Evolutionary conservation across 2,113 vertebrate species (phyloP).

Genomic region (Eulemur rufifrons): DNA sequence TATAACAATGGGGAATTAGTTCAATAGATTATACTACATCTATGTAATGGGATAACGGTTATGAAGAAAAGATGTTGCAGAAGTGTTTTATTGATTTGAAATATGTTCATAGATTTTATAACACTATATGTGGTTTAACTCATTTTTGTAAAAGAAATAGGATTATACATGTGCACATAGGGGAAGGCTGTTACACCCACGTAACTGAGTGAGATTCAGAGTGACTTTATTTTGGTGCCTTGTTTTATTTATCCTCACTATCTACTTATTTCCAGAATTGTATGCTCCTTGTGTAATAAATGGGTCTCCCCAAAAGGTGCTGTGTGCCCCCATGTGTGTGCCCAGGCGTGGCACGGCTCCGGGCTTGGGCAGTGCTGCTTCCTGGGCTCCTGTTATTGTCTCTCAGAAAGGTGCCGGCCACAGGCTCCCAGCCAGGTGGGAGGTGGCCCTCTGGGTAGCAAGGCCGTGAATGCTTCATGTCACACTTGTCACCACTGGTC

Average conservation of each 20-base stretch:
- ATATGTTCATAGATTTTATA: background rate
- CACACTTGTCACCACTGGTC: background rate
- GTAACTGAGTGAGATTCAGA: background rate
- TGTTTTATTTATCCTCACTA: background rate
- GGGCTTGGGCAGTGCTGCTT: background rate
- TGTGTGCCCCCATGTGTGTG: rapidly evolving
- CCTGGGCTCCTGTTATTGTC: rapidly evolving
- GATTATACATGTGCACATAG: rapidly evolving
- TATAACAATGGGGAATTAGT: background rate
- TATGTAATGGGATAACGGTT: background rate
- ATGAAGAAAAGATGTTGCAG: background rate
- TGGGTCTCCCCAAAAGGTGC: background rate
- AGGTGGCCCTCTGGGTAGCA: background rate
- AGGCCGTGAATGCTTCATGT: rapidly evolving
- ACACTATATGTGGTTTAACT: background rate
- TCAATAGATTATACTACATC: background rate
- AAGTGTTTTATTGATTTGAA: background rate
- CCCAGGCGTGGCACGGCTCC: background rate
- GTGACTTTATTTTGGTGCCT: background rate
- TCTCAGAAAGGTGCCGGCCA: background rate
- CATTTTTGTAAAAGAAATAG: background rate
- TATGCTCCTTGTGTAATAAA: background rate
- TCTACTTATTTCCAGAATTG: background rate
- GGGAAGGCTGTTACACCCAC: rapidly evolving
- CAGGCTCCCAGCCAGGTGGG: background rate